Percentiles rank a stretch among this genome's conserved stretches.
These are phyloP conservation scores for Drosophila quinaria DNA, from an alignment of 2,888 invertebrate species.

Conservation along the genomic window DNA sequence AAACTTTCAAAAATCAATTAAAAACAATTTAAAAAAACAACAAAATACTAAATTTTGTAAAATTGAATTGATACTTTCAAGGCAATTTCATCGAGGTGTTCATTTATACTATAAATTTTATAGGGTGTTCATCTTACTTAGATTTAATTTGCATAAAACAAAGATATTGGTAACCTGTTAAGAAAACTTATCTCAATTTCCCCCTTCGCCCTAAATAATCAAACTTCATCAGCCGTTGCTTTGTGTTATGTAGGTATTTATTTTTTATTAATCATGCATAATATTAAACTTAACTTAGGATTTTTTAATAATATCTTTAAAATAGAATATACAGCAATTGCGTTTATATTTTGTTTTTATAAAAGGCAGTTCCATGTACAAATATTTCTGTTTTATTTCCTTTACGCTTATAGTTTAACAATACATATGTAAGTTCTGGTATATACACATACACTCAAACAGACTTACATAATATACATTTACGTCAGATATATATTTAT, in stretches of 20 bases:
- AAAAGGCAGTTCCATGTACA: constrained; percentile 44
- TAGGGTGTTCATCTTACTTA: too few species aligned
- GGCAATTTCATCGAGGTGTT: too few species aligned
- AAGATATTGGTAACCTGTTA: too few species aligned
- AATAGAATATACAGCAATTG: constrained; percentile 67
- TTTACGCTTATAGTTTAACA: constrained; percentile 44
- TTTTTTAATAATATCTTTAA: constrained; percentile 45
- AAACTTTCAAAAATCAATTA: too few species aligned
- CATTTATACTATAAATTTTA: too few species aligned
- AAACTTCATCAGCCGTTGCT: constrained; percentile 19
- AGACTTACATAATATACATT: constrained; percentile 64
- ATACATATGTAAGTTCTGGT: constrained; percentile 53
- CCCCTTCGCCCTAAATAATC: background rate
- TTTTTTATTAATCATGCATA: constrained; percentile 66
- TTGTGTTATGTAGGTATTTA: constrained; percentile 30
- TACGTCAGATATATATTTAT: constrained; percentile 42
- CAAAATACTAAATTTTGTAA: too few species aligned
- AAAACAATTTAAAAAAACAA: too few species aligned
- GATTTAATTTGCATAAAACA: too few species aligned
- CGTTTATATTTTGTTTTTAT: constrained; percentile 41
- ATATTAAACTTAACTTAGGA: constrained; percentile 58
- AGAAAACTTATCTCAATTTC: background rate
- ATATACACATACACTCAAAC: constrained; percentile 63
- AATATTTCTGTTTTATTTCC: constrained; percentile 31
- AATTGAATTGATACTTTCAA: too few species aligned